These are phyloP conservation scores for Labeo calbasu DNA, from an alignment of 2,797 vertebrate genomes.

Conservation along the genomic window DNA sequence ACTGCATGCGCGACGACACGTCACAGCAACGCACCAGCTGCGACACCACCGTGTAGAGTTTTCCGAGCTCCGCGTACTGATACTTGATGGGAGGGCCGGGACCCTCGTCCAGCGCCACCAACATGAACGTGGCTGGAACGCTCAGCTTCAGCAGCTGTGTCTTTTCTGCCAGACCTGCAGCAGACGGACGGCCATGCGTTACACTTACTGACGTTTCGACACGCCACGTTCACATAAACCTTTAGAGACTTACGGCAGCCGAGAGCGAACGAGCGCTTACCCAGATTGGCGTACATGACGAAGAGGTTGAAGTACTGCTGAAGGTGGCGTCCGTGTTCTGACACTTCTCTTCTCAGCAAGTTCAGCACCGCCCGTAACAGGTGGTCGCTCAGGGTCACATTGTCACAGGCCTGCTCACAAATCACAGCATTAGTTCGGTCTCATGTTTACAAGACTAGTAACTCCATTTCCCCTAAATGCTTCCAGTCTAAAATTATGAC, in stretches of 20 bases:
- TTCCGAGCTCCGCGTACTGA: constrained; percentile 96
- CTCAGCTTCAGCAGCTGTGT: constrained; percentile 95
- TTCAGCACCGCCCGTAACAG: constrained; percentile 94
- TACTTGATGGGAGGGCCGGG: constrained; percentile 98
- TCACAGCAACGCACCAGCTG: constrained; percentile 97
- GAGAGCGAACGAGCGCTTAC: constrained; percentile 75
- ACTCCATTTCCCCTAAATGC: not conserved
- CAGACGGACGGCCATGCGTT: not conserved
- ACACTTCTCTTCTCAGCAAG: constrained; percentile 95
- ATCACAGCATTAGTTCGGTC: not conserved
- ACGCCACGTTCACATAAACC: not conserved
- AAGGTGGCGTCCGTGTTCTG: constrained; percentile 96
- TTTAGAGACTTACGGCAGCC: not conserved
- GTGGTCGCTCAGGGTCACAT: constrained; percentile 96
- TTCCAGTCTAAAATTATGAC: not conserved
- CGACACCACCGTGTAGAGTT: constrained; percentile 96
- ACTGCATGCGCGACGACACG: constrained; percentile 94
- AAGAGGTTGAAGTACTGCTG: constrained; percentile 99
- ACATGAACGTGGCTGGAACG: constrained; percentile 97
- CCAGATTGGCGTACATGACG: constrained; percentile 99
- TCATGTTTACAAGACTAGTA: not conserved
- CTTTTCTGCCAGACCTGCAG: constrained; percentile 92
- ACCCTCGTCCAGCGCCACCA: constrained; percentile 96
- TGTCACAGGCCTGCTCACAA: constrained; percentile 87
- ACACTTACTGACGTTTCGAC: too few relatives aligned